phyloP scores from a whole-genome alignment of 2,888 invertebrate species.

The Pristionchus exspectatus region DNA sequence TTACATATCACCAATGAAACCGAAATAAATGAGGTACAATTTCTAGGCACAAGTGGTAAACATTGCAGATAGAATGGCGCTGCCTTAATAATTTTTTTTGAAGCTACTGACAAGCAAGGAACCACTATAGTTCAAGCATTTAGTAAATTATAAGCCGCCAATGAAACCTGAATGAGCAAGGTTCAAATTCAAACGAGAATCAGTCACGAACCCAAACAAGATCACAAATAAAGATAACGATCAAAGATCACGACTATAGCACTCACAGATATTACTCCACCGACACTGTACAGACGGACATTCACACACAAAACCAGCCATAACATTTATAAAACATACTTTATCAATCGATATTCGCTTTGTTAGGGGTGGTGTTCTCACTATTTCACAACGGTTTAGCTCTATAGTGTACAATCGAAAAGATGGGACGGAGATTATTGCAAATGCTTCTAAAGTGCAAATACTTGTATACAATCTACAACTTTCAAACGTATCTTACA shows the following conservation, averaged over 20 bases:
- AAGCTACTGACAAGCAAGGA: too few relatives aligned
- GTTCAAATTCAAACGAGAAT: too few relatives aligned
- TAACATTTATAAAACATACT: background rate
- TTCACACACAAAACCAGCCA: background rate
- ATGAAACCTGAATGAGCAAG: too few relatives aligned
- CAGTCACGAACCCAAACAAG: background rate
- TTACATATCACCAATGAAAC: too few relatives aligned
- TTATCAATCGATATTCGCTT: constrained; percentile 36
- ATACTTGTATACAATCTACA: constrained; percentile 43
- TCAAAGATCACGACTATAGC: too few relatives aligned
- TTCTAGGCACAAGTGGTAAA: too few relatives aligned
- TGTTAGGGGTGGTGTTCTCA: background rate
- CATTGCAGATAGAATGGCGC: too few relatives aligned
- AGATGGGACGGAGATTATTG: background rate
- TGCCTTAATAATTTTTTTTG: too few relatives aligned
- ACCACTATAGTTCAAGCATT: too few relatives aligned
- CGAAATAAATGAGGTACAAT: too few relatives aligned
- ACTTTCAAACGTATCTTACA: constrained; percentile 22
- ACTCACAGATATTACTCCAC: constrained; percentile 39
- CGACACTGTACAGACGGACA: background rate
- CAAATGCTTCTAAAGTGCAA: background rate
- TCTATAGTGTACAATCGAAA: background rate
- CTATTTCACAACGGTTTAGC: background rate
- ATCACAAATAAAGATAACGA: too few relatives aligned
- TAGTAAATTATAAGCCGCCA: too few relatives aligned